Conservation (phyloP, 1,140 invertebrate species). For the Drusus annulatus region DNA sequence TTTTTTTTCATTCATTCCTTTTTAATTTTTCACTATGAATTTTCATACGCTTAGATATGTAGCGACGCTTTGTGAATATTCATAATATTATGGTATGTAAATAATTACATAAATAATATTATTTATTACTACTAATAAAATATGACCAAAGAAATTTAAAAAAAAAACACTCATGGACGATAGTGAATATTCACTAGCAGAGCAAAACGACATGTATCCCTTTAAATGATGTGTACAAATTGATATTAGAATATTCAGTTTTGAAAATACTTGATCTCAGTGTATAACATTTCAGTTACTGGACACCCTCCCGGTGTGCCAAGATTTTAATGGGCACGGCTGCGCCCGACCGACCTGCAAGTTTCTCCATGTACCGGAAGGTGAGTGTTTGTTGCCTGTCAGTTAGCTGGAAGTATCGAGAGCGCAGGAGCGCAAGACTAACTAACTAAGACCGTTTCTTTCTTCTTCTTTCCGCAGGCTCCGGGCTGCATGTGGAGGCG, state of each 20-base stretch:
- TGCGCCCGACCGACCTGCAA: slow-evolving; percentile 95
- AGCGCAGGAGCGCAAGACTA: not conserved
- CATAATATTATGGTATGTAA: not conserved
- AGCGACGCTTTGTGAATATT: not conserved
- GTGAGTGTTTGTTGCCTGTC: slow-evolving; percentile 72
- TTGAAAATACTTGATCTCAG: slow-evolving; percentile 47
- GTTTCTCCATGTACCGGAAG: slow-evolving; percentile 95
- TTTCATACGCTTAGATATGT: not conserved
- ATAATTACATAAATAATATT: not conserved
- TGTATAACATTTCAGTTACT: slow-evolving; percentile 88
- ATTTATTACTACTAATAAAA: not conserved
- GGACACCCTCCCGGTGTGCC: slow-evolving; percentile 99
- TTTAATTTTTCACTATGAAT: not conserved
- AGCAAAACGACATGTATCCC: not conserved
- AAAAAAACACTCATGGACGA: not conserved
- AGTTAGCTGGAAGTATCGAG: not conserved
- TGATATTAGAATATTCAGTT: slow-evolving; percentile 38
- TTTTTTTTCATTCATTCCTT: no score
- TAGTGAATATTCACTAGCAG: not conserved
- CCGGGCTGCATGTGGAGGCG: slow-evolving; percentile 93
- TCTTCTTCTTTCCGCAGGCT: slow-evolving; percentile 81
- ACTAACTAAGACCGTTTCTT: not conserved
- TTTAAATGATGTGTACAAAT: slow-evolving; percentile 19
- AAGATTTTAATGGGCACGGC: slow-evolving; percentile 98
- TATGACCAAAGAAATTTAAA: not conserved